Evolutionary conservation across 2,113 vertebrate genomes (phyloP), one percentile per base, ranked within the genome.

Genomic region (Myodes glareolus): DNA sequence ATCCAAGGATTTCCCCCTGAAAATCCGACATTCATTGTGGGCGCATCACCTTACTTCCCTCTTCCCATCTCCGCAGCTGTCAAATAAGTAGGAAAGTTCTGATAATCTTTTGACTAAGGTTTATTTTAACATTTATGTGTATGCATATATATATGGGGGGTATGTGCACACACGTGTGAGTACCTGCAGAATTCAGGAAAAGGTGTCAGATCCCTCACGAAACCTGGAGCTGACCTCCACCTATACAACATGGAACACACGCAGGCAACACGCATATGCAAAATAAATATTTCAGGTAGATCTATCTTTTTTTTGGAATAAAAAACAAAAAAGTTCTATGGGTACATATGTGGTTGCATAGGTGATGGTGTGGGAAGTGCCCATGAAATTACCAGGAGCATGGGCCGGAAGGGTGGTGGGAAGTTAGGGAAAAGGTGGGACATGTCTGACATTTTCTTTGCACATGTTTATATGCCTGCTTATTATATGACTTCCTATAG

Each of bases 361-460:
- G 6, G 21, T 50, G 85, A 82, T 21, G 14, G 33, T 73, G 65
- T 33, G 72, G 50, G 88, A 91, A 92, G 3, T 84, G 55, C 25
- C 36, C 17, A 90, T 29, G 92, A 95, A 70, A 96, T 95, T 61
- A 92, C 33, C 70, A 50, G 50, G 77, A 85, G 58, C 45, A 58
- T 11, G 73, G 50, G 88, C n/a, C 45, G 75, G 10, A 94, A 77
- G 65, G 7, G 16, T 63, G 55, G 23, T 19, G n/a, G 33, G 39
- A 81, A 89, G 81, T 31, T 39, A 42, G 96, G 80, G 72, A 82
- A 27, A 84, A 39, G 50, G 2, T 55, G 0, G 10, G 47, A 68
- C 14, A 31, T 31, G 70, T 65, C 21, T 84, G 85, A 63, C 29
- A 70, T 94, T 90, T 87, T 55, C 63, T 92, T 75, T 78, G 75